Evolutionary conservation across 2,113 vertebrate genomes (phyloP).

Genomic region (Donacobius atricapilla): DNA sequence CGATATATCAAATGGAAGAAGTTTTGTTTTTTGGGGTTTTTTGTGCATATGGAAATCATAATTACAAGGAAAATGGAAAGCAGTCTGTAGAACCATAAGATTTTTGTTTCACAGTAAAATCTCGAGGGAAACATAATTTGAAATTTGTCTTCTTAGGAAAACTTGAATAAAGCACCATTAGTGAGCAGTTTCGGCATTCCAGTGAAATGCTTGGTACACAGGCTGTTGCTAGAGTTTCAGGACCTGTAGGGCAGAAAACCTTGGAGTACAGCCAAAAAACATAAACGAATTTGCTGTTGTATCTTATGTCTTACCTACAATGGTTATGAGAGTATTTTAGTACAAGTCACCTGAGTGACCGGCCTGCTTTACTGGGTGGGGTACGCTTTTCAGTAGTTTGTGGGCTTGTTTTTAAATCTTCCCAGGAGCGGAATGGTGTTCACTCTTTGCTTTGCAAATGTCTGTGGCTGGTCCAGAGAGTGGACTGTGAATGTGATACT

Average conservation of each 20-base stretch:
- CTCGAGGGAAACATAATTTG: neutral
- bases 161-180: neutral
- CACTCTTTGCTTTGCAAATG: accelerated
- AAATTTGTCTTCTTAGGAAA: neutral
- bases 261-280: neutral
- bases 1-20: neutral
- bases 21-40: too few relatives aligned
- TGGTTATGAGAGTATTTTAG: neutral
- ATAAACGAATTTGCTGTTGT: neutral
- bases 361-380: neutral
- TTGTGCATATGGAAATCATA: neutral
- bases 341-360: neutral
- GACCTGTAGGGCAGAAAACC: neutral
- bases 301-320: neutral
- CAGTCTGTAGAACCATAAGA: neutral
- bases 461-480: neutral
- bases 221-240: neutral
- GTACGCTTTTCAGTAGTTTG: neutral
- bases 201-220: neutral
- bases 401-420: neutral
- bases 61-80: accelerated
- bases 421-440: neutral
- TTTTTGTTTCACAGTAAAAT: neutral
- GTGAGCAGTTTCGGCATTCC: neutral
- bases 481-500: neutral